These are phyloP conservation scores for Istiophorus platypterus DNA, from an alignment of 2,113 vertebrate species.

Conservation along the genomic window DNA sequence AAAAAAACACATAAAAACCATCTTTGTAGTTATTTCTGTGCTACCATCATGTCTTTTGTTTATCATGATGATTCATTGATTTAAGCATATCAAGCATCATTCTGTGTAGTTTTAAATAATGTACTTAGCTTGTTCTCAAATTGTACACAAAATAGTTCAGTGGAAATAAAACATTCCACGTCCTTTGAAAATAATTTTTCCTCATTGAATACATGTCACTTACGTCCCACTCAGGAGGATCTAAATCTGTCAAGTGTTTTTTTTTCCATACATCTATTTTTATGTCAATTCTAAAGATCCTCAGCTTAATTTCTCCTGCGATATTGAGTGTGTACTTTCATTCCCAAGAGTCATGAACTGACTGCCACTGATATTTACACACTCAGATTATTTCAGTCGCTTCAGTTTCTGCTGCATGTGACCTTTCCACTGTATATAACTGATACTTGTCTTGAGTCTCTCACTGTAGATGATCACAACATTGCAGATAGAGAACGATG, in stretches of 20 bases:
- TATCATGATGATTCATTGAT: not conserved
- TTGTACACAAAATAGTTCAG: not conserved
- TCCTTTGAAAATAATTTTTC: not conserved
- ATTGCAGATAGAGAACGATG: not conserved
- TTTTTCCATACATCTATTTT: constrained; percentile 9
- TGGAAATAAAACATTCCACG: not conserved
- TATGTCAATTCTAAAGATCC: not conserved
- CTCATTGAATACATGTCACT: constrained; percentile 31
- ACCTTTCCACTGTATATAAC: not conserved
- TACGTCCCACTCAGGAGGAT: constrained; percentile 22
- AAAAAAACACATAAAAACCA: constrained; percentile 35
- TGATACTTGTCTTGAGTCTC: constrained; percentile 15
- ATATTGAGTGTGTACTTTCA: constrained; percentile 30
- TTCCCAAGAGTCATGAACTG: constrained; percentile 4
- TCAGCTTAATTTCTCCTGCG: constrained; percentile 7
- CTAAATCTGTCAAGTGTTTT: constrained; percentile 11
- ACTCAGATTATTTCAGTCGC: constrained; percentile 15
- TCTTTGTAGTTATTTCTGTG: not conserved
- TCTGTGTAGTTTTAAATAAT: not conserved
- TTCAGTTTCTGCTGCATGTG: constrained; percentile 13
- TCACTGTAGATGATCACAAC: constrained; percentile 6
- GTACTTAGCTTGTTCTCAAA: not conserved
- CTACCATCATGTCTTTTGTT: not conserved
- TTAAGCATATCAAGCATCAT: not conserved
- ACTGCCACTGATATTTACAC: constrained; percentile 41